Percentiles rank a stretch among this genome's conserved stretches.
Evolutionary conservation across 2,888 invertebrate species (phyloP).

Genomic region (Bellardia pandia): DNA sequence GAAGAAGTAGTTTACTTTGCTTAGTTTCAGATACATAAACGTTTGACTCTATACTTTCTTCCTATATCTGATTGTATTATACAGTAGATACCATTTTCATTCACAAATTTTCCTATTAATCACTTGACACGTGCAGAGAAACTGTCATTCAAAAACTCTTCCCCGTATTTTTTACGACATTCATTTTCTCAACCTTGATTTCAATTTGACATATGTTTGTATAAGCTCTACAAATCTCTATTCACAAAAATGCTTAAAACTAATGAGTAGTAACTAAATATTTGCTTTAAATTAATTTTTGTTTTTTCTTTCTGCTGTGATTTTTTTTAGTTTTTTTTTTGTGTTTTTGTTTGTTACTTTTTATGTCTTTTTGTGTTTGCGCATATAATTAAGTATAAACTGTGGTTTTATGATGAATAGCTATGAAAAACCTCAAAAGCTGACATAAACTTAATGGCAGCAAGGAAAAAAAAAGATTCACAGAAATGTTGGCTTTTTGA

Average conservation of each 20-base stretch:
- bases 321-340: background rate
- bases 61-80: no score
- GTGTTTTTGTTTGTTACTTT: no score
- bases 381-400: conserved; percentile 52
- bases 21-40: no score
- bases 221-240: conserved; percentile 19
- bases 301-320: background rate
- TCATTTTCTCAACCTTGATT: background rate
- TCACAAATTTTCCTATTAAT: no score
- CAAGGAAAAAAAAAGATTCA: conserved; percentile 4
- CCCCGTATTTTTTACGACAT: background rate
- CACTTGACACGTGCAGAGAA: no score
- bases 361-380: conserved; percentile 9
- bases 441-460: conserved; percentile 41
- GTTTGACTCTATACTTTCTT: no score
- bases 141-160: background rate
- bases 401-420: conserved; percentile 59
- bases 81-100: no score
- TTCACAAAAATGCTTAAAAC: background rate
- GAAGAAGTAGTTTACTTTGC: no score
- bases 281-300: background rate
- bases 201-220: background rate
- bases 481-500: background rate
- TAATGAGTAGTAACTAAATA: conserved; percentile 38
- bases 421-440: conserved; percentile 45